Conservation (phyloP, 2,888 invertebrate genomes). For the Theodoxus fluviatilis region DNA sequence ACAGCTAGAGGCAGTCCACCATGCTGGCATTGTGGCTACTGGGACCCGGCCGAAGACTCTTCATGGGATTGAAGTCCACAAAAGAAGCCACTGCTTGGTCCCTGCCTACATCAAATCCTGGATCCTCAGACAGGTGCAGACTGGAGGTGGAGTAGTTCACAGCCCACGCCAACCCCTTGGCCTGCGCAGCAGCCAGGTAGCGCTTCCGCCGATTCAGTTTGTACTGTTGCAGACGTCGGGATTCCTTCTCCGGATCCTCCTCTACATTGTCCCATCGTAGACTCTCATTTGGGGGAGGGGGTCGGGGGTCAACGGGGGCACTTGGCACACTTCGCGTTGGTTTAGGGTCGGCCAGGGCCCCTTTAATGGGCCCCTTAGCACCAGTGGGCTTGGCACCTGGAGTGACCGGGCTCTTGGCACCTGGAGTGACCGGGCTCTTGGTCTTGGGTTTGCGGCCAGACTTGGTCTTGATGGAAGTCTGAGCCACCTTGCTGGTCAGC, state of each 20-base stretch:
- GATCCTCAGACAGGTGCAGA: slow-evolving; percentile 45
- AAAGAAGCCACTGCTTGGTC: slow-evolving; percentile 2
- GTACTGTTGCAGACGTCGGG: slow-evolving; percentile 52
- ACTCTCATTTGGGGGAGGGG: slow-evolving; percentile 38
- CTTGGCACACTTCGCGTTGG: too few relatives aligned
- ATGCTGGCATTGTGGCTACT: slow-evolving; percentile 9
- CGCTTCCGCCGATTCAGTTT: slow-evolving; percentile 60
- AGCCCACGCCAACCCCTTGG: slow-evolving; percentile 54
- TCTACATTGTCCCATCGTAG: slow-evolving; percentile 56
- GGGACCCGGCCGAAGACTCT: slow-evolving; percentile 20
- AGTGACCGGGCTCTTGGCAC: too few relatives aligned
- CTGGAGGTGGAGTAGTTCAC: slow-evolving; percentile 44
- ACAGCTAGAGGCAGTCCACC: too few relatives aligned
- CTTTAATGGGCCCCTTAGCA: too few relatives aligned
- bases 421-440: too few relatives aligned
- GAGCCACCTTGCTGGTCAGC: too few relatives aligned
- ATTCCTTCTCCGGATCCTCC: slow-evolving; percentile 51
- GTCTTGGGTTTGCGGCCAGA: too few relatives aligned
- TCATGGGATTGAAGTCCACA: slow-evolving; percentile 28
- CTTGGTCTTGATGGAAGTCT: too few relatives aligned
- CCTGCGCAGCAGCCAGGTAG: slow-evolving; percentile 57
- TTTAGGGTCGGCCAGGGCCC: too few relatives aligned
- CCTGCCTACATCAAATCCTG: slow-evolving; percentile 32
- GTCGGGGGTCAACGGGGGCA: not conserved
- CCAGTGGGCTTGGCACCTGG: too few relatives aligned